Base-by-base conservation (phyloP, 2,113 vertebrate species). In the Pelvicachromis taeniatus region DNA sequence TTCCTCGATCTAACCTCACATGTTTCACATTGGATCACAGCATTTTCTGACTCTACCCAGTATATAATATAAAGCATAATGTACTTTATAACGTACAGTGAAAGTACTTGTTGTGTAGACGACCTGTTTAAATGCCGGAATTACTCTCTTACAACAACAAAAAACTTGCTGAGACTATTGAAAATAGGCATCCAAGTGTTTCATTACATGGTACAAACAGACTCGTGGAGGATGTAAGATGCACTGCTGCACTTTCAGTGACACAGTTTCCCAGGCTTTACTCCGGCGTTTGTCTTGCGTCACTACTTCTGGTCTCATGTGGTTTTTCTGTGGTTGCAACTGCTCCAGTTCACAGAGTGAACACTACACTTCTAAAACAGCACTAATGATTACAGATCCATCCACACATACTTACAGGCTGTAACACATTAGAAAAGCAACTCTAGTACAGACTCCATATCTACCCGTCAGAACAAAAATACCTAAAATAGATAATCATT, bases 211-310 rank as follows among this genome's bases (percentile, higher is more conserved):
- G 53, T 63, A 87, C 82, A 83, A 86, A 86, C 77, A 91, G 70
- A 68, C 77, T 52, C 14, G 35, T 90, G 89, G 89, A 93, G 92
- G 88, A 94, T 91, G 91, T 92, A 77, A 89, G 90, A 86, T 63
- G 85, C 84, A 88, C 53, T 75, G 65, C 77, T 93, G 91, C 91
- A 91, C 91, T 94, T 93, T 95, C 88, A 88, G 89, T 93, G 92
- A 95, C 93, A 95, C 93, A 91, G 56, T 94, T 95, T 95, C 95
- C 93, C 94, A 95, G 91, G 93, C 93, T 91, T 85, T 29, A 83
- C 89, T 93, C 84, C 26, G 82, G 59, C 78, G 85, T 86, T 82
- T 82, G 81, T 89, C 86, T 95, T 92, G 92, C 90, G 87, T 94
- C 94, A 94, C 93, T 84, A 54, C 91, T 92, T 90, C 80, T 92